These are phyloP conservation scores for Gymnoscopelus braueri DNA, from an alignment of 2,797 vertebrate species.

Conservation along the genomic window DNA sequence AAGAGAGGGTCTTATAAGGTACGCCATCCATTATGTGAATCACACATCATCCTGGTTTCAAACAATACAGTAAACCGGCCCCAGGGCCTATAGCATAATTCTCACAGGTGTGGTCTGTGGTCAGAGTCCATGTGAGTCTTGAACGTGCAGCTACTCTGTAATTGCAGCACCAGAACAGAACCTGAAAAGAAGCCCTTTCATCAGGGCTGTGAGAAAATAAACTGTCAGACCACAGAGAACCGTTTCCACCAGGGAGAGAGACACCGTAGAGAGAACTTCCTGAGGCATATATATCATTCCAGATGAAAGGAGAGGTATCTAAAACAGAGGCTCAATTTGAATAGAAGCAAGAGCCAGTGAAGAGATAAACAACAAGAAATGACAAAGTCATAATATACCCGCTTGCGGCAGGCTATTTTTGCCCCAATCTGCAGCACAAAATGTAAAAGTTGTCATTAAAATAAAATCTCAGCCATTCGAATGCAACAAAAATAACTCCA, in stretches of 20 bases:
- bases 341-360: slow-evolving; percentile 38
- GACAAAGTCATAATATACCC: too few relatives aligned
- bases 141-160: slow-evolving; percentile 31
- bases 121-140: slow-evolving; percentile 23
- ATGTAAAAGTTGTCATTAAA: too few relatives aligned
- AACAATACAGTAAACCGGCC: slow-evolving; percentile 44
- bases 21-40: slow-evolving; percentile 54
- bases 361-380: background rate
- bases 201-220: slow-evolving; percentile 26
- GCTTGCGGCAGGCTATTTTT: too few relatives aligned
- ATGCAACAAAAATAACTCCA: too few relatives aligned
- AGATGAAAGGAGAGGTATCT: slow-evolving; percentile 39
- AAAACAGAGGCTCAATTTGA: slow-evolving; percentile 48
- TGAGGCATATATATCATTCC: slow-evolving; percentile 38
- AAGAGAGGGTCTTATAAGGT: too few relatives aligned
- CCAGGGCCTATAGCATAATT: slow-evolving; percentile 52
- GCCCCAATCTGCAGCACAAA: too few relatives aligned
- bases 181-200: slow-evolving; percentile 34
- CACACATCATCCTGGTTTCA: slow-evolving; percentile 43
- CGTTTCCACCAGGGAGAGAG: slow-evolving; percentile 38
- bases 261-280: slow-evolving; percentile 1
- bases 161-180: slow-evolving; percentile 29
- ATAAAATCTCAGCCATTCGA: too few relatives aligned
- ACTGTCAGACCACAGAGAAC: slow-evolving; percentile 23
- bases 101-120: slow-evolving; percentile 38